Conservation (phyloP, 2,113 vertebrate genomes). For the Rhadina sibilatrix region DNA sequence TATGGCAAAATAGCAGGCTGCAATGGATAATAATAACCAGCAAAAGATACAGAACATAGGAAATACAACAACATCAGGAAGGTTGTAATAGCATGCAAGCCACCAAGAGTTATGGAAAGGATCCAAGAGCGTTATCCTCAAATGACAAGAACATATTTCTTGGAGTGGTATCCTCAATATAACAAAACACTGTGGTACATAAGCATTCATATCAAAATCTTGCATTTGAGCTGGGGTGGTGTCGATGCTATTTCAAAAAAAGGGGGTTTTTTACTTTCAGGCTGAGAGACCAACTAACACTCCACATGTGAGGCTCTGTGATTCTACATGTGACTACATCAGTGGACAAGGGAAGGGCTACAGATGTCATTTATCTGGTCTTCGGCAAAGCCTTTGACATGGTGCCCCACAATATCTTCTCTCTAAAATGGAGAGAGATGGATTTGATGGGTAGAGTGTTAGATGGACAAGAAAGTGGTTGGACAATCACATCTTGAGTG, state of each 20-base stretch:
- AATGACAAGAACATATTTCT: slow-evolving; percentile 29
- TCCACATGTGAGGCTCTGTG: background rate
- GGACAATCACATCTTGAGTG: background rate
- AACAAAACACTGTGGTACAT: background rate
- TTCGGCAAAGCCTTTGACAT: background rate
- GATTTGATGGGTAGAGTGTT: background rate
- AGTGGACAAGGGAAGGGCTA: background rate
- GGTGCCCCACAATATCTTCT: background rate
- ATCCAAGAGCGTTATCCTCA: slow-evolving; percentile 41
- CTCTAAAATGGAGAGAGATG: background rate
- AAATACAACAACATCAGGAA: background rate
- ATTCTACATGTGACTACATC: background rate
- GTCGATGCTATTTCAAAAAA: background rate
- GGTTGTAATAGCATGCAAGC: slow-evolving; percentile 2
- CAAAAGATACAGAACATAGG: background rate
- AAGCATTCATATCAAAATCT: background rate
- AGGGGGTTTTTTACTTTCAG: background rate
- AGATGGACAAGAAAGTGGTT: background rate
- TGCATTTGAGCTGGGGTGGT: background rate
- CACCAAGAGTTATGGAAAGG: slow-evolving; percentile 18
- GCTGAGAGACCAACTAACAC: background rate
- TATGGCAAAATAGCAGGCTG: slow-evolving; percentile 6
- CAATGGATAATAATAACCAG: slow-evolving; percentile 4
- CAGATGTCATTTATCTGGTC: background rate
- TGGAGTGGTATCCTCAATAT: background rate